Conservation (phyloP, 1,140 invertebrate species). For the Phocides pigmalion region DNA sequence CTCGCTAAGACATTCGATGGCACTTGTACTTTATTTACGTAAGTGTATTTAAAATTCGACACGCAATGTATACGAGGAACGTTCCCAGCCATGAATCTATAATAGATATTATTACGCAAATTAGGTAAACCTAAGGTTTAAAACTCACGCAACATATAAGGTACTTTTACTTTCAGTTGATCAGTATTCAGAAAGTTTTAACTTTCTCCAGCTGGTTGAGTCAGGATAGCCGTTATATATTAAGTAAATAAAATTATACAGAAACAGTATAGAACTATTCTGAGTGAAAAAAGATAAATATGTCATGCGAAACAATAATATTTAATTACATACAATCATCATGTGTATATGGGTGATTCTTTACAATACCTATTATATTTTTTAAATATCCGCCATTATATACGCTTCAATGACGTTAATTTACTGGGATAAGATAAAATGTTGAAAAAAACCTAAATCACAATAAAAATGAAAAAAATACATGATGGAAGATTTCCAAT, state of each 20-base stretch:
- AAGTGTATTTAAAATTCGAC: slow-evolving; percentile 49
- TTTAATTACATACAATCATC: too few relatives aligned
- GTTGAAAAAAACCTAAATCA: too few relatives aligned
- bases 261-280: neutral
- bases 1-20: slow-evolving; percentile 8
- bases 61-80: slow-evolving; percentile 38
- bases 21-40: slow-evolving; percentile 40
- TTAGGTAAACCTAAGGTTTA: slow-evolving; percentile 46
- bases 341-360: too few relatives aligned
- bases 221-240: slow-evolving; percentile 1
- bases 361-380: too few relatives aligned
- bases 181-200: slow-evolving; percentile 74
- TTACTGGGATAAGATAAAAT: too few relatives aligned
- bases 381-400: too few relatives aligned
- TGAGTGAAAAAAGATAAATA: too few relatives aligned
- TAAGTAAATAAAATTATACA: neutral
- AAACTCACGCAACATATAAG: slow-evolving; percentile 47
- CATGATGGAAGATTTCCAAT: too few relatives aligned
- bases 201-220: slow-evolving; percentile 62
- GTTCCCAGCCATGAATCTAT: slow-evolving; percentile 43
- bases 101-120: slow-evolving; percentile 53
- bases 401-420: too few relatives aligned
- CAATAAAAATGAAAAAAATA: too few relatives aligned
- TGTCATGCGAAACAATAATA: too few relatives aligned
- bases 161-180: slow-evolving; percentile 77